phyloP scores from a whole-genome alignment of 1,140 invertebrate species.

The Frieseomelitta varia region DNA sequence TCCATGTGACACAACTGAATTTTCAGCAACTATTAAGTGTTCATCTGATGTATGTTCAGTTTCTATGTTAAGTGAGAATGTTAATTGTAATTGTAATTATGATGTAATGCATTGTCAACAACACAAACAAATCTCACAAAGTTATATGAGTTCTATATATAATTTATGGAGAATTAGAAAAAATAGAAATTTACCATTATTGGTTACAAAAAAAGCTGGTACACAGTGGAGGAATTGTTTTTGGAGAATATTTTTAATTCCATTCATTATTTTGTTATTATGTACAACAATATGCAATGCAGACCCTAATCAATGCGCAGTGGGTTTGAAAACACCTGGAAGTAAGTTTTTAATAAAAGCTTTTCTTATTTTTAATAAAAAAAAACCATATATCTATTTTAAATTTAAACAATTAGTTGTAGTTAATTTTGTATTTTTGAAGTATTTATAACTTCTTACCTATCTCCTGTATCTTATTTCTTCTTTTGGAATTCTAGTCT shows the following conservation, averaged over 20 bases:
- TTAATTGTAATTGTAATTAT: constrained; percentile 40
- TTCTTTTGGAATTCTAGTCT: constrained; percentile 76
- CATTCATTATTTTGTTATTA: constrained; percentile 57
- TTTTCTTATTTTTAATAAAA: neutral
- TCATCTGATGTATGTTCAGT: constrained; percentile 15
- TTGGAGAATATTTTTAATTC: constrained; percentile 59
- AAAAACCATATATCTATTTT: constrained; percentile 10
- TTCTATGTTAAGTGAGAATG: constrained; percentile 20
- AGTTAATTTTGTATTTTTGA: neutral
- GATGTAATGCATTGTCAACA: constrained; percentile 44
- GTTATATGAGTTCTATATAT: constrained; percentile 32
- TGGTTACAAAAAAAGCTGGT: constrained; percentile 19
- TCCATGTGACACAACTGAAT: constrained; percentile 3
- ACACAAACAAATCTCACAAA: constrained; percentile 21
- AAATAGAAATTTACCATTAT: constrained; percentile 30
- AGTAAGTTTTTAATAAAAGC: constrained; percentile 67
- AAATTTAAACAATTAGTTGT: neutral
- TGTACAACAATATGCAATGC: constrained; percentile 49
- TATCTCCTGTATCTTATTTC: constrained; percentile 71
- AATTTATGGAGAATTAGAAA: constrained; percentile 19
- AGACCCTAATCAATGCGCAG: constrained; percentile 63
- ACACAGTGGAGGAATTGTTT: constrained; percentile 49
- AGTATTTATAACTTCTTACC: constrained; percentile 1
- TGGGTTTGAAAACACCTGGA: constrained; percentile 73
- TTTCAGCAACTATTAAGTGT: constrained; percentile 1